phyloP scores from a whole-genome alignment of 2,113 vertebrate species.

The Crotalus tigris region DNA sequence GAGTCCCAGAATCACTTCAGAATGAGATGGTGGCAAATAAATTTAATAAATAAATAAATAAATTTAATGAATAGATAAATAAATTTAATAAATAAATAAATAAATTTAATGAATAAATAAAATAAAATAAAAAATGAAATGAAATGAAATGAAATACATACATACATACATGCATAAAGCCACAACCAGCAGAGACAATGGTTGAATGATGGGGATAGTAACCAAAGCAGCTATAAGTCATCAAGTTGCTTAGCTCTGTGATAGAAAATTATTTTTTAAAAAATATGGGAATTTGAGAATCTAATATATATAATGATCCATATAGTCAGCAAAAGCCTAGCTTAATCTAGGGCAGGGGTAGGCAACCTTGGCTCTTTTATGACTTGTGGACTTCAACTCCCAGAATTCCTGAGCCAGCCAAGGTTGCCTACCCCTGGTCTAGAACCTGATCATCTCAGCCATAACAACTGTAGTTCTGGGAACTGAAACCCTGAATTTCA shows the following conservation, averaged over 20 bases:
- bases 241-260: not conserved
- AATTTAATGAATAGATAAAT: no score
- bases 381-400: no score
- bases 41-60: no score
- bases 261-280: not conserved
- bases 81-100: no score
- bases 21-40: not conserved
- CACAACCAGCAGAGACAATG: not conserved
- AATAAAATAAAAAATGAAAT: no score
- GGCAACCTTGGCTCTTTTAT: no score
- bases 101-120: no score
- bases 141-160: rapidly evolving
- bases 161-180: no score
- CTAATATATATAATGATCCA: not conserved
- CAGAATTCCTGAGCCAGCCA: no score
- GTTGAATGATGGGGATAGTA: not conserved
- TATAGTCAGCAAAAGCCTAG: not conserved
- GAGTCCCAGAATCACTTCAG: not conserved
- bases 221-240: not conserved
- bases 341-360: not conserved
- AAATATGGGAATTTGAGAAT: not conserved
- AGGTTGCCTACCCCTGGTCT: no score
- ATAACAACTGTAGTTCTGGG: not conserved
- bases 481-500: not conserved
- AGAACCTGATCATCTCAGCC: not conserved